These are phyloP conservation scores for Ammodramus savannarum DNA, from an alignment of 2,113 vertebrate species.

Conservation along the genomic window DNA sequence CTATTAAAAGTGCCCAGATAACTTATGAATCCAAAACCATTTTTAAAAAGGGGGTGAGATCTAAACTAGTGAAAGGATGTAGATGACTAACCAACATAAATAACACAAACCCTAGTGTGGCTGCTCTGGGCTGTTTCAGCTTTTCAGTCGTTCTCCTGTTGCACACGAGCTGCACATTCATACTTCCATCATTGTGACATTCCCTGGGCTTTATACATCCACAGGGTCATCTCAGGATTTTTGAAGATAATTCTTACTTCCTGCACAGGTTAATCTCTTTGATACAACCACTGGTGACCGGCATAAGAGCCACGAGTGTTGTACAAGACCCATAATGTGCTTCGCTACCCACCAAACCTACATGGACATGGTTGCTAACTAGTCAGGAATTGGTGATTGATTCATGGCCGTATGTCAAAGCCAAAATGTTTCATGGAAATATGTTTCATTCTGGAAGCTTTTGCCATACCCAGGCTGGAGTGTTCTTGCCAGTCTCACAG, in stretches of 20 bases:
- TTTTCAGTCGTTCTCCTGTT: neutral
- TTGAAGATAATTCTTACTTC: neutral
- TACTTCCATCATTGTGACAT: neutral
- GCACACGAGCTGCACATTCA: rapidly evolving
- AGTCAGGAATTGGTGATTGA: neutral
- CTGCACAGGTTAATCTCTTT: neutral
- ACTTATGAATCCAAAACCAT: neutral
- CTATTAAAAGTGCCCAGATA: neutral
- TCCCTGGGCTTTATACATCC: neutral
- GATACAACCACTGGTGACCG: neutral
- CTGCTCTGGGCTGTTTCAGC: neutral
- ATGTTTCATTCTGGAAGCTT: neutral
- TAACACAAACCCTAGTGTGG: neutral
- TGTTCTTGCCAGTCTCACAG: neutral
- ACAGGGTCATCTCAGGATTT: neutral
- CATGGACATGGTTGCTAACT: neutral
- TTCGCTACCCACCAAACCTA: neutral
- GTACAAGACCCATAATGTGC: neutral
- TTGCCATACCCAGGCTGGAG: neutral
- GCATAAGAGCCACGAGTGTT: neutral
- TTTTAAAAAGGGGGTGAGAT: neutral
- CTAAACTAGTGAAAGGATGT: neutral
- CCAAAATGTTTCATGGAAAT: neutral
- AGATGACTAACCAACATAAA: neutral
- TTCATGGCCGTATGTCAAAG: neutral